Evolutionary conservation across 2,113 vertebrate genomes (phyloP).

Genomic region (Lethenteron camtschaticum): DNA sequence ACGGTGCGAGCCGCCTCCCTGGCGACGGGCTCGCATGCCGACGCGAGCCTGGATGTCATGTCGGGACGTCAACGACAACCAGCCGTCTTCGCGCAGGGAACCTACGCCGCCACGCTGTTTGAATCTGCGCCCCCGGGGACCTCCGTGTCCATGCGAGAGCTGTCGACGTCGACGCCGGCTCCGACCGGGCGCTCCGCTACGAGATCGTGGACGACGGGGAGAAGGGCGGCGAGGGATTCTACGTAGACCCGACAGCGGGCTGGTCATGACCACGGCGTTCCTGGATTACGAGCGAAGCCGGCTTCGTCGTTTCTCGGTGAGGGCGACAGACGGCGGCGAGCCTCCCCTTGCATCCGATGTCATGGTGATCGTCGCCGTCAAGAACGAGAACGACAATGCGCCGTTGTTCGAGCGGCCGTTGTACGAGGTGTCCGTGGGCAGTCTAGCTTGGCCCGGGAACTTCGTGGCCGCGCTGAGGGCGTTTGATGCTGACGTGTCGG

Average conservation of each 20-base stretch:
- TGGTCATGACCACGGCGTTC: conserved; percentile 35
- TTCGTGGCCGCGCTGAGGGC: too few species aligned
- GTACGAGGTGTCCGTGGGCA: too few species aligned
- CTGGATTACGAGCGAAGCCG: conserved; percentile 52
- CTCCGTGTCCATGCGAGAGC: conserved; percentile 43
- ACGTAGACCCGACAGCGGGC: conserved; percentile 49
- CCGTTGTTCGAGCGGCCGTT: too few species aligned
- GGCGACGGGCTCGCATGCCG: conserved; percentile 50
- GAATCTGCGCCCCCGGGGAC: conserved; percentile 62
- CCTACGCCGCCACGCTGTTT: conserved; percentile 43
- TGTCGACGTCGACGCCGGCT: conserved; percentile 53
- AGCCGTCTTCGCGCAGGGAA: conserved; percentile 42
- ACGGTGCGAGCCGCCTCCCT: conserved; percentile 65
- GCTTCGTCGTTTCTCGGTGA: conserved; percentile 37
- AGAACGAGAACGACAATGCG: too few species aligned
- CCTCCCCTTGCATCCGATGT: conserved; percentile 50
- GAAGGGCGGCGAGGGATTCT: conserved; percentile 41
- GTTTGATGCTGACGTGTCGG: too few species aligned
- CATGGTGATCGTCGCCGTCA: background rate
- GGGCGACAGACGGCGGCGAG: conserved; percentile 59
- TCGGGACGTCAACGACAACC: conserved; percentile 73
- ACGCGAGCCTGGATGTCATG: conserved; percentile 76
- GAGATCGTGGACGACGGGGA: conserved; percentile 45
- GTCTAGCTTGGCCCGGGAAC: too few species aligned
- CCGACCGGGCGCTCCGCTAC: conserved; percentile 54